These are phyloP conservation scores for Ylistrum balloti DNA, from an alignment of 1,140 invertebrate genomes.

Conservation along the genomic window DNA sequence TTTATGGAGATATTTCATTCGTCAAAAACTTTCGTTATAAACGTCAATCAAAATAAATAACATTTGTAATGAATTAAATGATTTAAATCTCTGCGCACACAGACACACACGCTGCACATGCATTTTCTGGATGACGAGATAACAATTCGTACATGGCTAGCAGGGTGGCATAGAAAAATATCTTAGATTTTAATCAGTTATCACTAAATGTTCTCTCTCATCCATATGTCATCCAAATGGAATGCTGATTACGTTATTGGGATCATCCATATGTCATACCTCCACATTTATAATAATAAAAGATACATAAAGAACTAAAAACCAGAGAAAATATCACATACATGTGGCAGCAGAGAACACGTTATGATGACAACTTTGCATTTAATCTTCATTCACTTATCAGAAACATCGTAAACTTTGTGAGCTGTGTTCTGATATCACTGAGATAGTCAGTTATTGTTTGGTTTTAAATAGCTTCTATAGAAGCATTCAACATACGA, in stretches of 20 bases:
- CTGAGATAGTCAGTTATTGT: too few relatives aligned
- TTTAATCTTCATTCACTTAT: too few relatives aligned
- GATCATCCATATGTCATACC: not conserved
- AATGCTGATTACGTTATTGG: not conserved
- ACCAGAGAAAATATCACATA: not conserved
- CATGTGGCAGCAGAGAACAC: too few relatives aligned
- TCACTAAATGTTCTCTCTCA: not conserved
- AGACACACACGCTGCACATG: not conserved
- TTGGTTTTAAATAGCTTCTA: too few relatives aligned
- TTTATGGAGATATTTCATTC: not conserved
- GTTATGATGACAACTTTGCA: too few relatives aligned
- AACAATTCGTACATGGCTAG: not conserved
- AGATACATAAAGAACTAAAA: not conserved
- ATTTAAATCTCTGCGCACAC: not conserved
- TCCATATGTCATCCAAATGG: not conserved
- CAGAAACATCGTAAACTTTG: too few relatives aligned
- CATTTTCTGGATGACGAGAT: not conserved
- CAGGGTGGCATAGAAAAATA: not conserved
- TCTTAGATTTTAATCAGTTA: not conserved
- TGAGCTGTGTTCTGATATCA: too few relatives aligned
- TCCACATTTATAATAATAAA: not conserved
- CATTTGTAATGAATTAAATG: not conserved
- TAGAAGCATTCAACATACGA: too few relatives aligned
- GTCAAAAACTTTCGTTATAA: not conserved
- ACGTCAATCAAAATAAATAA: constrained; percentile 4